phyloP scores from a whole-genome alignment of 1,140 invertebrate species.

The Ips typographus region DNA sequence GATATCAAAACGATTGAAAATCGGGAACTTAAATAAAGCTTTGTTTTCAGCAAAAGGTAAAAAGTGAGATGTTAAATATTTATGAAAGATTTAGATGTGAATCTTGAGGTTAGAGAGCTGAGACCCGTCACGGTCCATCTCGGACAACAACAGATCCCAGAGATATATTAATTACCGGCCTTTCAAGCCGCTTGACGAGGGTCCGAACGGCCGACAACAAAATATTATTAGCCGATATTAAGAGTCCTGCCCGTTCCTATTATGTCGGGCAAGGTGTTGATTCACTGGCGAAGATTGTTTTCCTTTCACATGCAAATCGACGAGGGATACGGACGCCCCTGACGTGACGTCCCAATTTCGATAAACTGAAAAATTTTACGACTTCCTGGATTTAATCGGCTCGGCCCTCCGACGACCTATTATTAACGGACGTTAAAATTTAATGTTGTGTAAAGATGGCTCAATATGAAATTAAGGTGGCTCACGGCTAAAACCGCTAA shows the following conservation, averaged over 20 bases:
- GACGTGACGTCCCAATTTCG: not conserved
- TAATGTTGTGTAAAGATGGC: slow-evolving; percentile 6
- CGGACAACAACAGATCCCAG: not conserved
- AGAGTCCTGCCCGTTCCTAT: slow-evolving; percentile 25
- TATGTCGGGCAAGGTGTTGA: slow-evolving; percentile 33
- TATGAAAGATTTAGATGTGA: too few species aligned
- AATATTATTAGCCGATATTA: slow-evolving; percentile 36
- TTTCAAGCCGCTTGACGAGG: slow-evolving; percentile 26
- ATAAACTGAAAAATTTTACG: slow-evolving; percentile 2
- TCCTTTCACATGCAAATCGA: slow-evolving; percentile 32
- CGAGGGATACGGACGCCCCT: not conserved
- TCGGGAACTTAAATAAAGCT: too few species aligned
- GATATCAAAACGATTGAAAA: too few species aligned
- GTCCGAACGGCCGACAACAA: slow-evolving; percentile 27
- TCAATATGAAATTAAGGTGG: not conserved
- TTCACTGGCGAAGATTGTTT: slow-evolving; percentile 26
- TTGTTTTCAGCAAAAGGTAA: too few species aligned
- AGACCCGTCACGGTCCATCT: not conserved
- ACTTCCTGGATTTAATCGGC: slow-evolving; percentile 2
- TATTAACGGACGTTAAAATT: slow-evolving; percentile 5
- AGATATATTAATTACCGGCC: slow-evolving; percentile 31
- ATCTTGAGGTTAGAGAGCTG: too few species aligned
- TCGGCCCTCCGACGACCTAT: not conserved
- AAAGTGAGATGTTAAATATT: too few species aligned
- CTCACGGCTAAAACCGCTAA: too few species aligned